Evolutionary conservation across 1,140 invertebrate genomes (phyloP).

Genomic region (Drosophila cardini): DNA sequence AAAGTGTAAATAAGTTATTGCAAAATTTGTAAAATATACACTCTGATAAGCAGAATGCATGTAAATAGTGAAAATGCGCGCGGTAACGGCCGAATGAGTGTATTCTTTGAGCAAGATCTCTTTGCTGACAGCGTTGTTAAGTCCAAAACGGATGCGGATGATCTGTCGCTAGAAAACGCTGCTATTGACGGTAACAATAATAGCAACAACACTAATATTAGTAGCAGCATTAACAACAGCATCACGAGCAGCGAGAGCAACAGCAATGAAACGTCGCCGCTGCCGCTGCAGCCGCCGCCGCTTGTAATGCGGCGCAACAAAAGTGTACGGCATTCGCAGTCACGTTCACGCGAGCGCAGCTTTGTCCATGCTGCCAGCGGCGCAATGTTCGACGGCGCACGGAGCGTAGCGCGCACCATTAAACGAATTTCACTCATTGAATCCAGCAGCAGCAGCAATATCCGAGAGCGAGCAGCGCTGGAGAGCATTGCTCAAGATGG

Average conservation of each 20-base stretch:
- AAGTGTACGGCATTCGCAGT: conserved; percentile 4
- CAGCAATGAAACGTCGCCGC: conserved; percentile 8
- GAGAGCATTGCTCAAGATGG: conserved; percentile 23
- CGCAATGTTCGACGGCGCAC: conserved; percentile 48
- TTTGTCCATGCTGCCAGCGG: conserved; percentile 46
- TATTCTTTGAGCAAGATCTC: conserved; percentile 50
- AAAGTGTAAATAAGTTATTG: conserved; percentile 4
- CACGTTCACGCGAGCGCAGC: conserved; percentile 40
- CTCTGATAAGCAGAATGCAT: conserved; percentile 15
- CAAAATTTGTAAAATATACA: too few relatives aligned
- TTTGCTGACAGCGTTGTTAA: background rate
- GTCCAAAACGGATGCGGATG: conserved; percentile 1
- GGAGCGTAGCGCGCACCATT: conserved; percentile 43
- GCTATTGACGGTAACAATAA: conserved; percentile 23
- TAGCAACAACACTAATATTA: conserved; percentile 15
- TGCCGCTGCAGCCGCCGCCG: background rate
- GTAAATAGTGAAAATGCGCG: background rate
- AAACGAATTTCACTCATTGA: conserved; percentile 57
- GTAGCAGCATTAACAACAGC: conserved; percentile 12
- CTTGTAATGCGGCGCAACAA: conserved; percentile 41
- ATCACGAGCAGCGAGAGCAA: conserved; percentile 5
- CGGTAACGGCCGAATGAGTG: conserved; percentile 17
- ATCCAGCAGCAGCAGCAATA: conserved; percentile 28
- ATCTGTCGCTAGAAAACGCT: background rate
- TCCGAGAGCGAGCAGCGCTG: conserved; percentile 14